phyloP scores from a whole-genome alignment of 37 sponge, comb jelly and placozoan genomes.

The Spongilla lacustris region DNA sequence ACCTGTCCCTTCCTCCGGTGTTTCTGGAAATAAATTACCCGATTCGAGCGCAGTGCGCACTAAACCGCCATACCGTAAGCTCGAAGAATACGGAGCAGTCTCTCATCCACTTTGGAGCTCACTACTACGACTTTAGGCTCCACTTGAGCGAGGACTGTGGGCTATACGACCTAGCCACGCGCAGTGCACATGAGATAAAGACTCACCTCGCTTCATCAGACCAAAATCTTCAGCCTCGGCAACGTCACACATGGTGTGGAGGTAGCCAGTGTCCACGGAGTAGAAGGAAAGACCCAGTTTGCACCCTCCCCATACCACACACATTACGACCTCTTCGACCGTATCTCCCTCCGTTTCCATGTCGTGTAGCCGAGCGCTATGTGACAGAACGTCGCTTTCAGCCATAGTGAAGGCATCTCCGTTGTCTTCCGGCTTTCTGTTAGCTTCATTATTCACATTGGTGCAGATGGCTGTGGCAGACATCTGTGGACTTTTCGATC shows the following conservation, averaged over 20 bases:
- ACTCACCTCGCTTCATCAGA: conserved; percentile 65
- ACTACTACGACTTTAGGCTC: conserved; percentile 67
- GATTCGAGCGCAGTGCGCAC: neutral
- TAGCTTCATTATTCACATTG: neutral
- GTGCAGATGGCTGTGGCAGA: neutral
- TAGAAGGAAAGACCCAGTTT: conserved; percentile 78
- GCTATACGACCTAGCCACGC: neutral
- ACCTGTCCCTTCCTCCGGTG: neutral
- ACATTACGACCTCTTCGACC: conserved; percentile 38
- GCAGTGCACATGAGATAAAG: neutral
- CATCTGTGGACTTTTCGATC: neutral
- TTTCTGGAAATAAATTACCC: neutral
- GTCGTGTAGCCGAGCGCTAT: neutral
- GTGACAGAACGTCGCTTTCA: neutral
- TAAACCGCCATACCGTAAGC: conserved; percentile 23
- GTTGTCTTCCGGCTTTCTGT: neutral
- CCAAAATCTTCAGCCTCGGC: conserved; percentile 78
- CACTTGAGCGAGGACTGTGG: conserved; percentile 75
- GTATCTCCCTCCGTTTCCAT: neutral
- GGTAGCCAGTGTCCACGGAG: conserved; percentile 56
- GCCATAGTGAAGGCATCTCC: neutral
- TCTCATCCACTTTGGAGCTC: conserved; percentile 83
- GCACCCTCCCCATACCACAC: conserved; percentile 64
- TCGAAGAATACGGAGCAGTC: conserved; percentile 44
- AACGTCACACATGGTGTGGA: conserved; percentile 66